Evolutionary conservation across 2,888 invertebrate species (phyloP), one percentile per base, ranked within the genome.

Genomic region (Tenthredo notha): DNA sequence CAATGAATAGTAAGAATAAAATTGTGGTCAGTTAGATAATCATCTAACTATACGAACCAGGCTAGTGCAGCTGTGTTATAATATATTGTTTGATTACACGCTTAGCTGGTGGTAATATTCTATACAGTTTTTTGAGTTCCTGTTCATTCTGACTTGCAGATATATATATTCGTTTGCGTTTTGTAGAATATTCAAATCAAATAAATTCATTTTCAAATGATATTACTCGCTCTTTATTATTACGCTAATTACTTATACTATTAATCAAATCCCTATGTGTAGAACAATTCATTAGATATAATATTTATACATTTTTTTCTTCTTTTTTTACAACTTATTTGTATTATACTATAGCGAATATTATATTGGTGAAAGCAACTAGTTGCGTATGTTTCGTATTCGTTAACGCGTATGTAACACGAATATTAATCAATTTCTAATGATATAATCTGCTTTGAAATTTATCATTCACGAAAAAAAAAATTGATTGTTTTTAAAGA

Each of bases 21-120:
- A 61, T 2, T 25, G 33, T 75, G 29, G 37, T n/a, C 75, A 21
- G 43, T 75, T 75, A 47, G 75, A 75, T 75, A 75, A 75, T 37
- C 21, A 75, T 75, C 40, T 75, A 47, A 25, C 21, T 47, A 15
- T 18, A 15, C 43, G n/a, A 47, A 15, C 75, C 25, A 25, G 43
- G 29, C 29, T 29, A 15, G 29, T 29, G 29, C 75, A 47, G 75
- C 47, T 47, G 47, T 74, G 43, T 47, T 75, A 15, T 75, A 75
- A 75, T 43, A 47, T 47, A 75, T 75, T 75, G 75, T 75, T 25
- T 29, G 10, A 47, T 21, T 21, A 75, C 75, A 25, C 25, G 25
- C 25, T 25, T 12, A 47, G n/a, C 2, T 37, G 74, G 9, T 0
- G 12, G 25, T 25, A 12, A 25, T 61, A 61, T 25, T n/a, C n/a